Evolutionary conservation across 2,888 invertebrate genomes (phyloP), one percentile per base, ranked within the genome.

Genomic region (Leucophenga maculata): DNA sequence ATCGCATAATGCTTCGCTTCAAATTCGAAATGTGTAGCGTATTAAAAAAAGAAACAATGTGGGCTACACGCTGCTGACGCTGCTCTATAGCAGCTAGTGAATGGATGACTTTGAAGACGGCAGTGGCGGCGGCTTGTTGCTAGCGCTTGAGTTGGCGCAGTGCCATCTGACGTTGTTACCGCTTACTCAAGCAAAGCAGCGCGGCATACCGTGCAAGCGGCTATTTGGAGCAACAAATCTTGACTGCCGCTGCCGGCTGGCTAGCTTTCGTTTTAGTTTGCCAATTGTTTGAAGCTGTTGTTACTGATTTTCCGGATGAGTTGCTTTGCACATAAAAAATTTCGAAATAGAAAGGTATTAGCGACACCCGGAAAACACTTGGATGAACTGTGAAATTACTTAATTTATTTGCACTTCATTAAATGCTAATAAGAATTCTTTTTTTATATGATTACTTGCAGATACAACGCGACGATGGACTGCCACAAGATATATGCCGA

Each of bases 401-500:
- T 20, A 16, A 54, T 20, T 54, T 57, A 26, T 57, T 57, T 9
- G 26, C 57, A 57, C 54, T 54, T 54, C 54, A 54, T 54, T 54
- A 39, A 39, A 39, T 39, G 3, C 11, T 66, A 65, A 50, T 6
- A 31, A 16, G 1, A 44, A 31, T 50, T 66, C 4, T n/a, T 16
- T 44, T n/a, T 18, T 31, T 39, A 14, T 39, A n/a, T 6, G 20
- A 57, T 11, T 22, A 11, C 14, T 76, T 77, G n/a, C 78, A 86
- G 86, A 80, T 86, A 68, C 77, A 83, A 73, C 72, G 67, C 20
- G 74, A 85, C 68, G 86, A 86, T 77, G 86, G 86, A 26, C 75
- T 86, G 69, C 84, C 86, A 50, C 87, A 86, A 71, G 78, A 81
- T 72, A 86, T 86, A 67, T 86, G 86, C 71, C 79, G 80, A 13